Percentiles rank a stretch among this genome's conserved stretches.
These are phyloP conservation scores for Acronicta aceris DNA, from an alignment of 2,888 invertebrate species.

Conservation along the genomic window DNA sequence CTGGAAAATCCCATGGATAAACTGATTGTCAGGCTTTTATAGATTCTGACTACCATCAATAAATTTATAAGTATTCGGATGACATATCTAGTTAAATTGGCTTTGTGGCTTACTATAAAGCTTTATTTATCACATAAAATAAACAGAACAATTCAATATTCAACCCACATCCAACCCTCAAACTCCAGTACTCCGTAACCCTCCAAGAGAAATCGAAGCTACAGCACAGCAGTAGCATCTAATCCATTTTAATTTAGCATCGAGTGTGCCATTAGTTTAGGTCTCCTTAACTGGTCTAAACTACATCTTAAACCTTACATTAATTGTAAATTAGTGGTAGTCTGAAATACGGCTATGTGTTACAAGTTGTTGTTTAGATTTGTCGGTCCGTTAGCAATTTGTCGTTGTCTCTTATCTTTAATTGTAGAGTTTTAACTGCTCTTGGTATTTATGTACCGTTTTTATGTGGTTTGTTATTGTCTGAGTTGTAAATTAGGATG, in stretches of 20 bases:
- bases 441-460: conserved; percentile 46
- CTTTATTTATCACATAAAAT: too few relatives aligned
- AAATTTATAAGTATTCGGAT: too few relatives aligned
- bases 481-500: conserved; percentile 40
- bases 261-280: conserved; percentile 66
- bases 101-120: too few relatives aligned
- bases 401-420: conserved; percentile 53
- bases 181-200: conserved; percentile 22
- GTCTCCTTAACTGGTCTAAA: conserved; percentile 71
- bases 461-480: conserved; percentile 46
- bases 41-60: too few relatives aligned
- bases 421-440: conserved; percentile 52
- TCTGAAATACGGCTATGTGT: conserved; percentile 73
- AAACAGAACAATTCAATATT: too few relatives aligned
- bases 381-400: conserved; percentile 49
- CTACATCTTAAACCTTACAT: conserved; percentile 70
- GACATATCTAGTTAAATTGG: too few relatives aligned
- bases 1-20: too few relatives aligned
- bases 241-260: conserved; percentile 59
- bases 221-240: conserved; percentile 36
- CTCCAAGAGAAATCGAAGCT: conserved; percentile 42
- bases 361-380: conserved; percentile 70
- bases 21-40: too few relatives aligned
- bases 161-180: conserved; percentile 7
- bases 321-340: conserved; percentile 77